Evolutionary conservation across 2,888 invertebrate genomes (phyloP).

Genomic region (Anthrax anthrax): DNA sequence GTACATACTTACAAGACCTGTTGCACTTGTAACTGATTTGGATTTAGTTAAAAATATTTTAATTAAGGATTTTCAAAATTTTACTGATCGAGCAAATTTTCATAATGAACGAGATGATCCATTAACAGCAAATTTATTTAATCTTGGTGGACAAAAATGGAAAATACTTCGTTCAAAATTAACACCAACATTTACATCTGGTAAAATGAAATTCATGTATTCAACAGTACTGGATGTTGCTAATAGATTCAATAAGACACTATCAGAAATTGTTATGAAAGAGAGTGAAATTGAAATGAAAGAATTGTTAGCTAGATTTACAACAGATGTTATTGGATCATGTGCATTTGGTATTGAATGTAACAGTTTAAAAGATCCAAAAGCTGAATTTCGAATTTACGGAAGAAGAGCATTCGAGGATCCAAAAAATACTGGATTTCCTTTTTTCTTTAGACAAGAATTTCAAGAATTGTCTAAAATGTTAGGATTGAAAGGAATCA

Average conservation of each 20-base stretch:
- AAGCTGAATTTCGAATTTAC: constrained; percentile 24
- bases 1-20: constrained; percentile 9
- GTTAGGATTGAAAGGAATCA: constrained; percentile 1
- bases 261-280: constrained; percentile 1
- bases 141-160: constrained; percentile 33
- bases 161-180: constrained; percentile 32
- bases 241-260: constrained; percentile 12
- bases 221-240: constrained; percentile 24
- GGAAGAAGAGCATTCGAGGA: constrained; percentile 15
- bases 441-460: constrained; percentile 12
- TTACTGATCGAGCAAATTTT: constrained; percentile 28
- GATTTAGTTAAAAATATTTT: constrained; percentile 20
- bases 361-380: constrained; percentile 30
- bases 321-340: constrained; percentile 37
- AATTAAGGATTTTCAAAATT: constrained; percentile 26
- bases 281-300: constrained; percentile 27
- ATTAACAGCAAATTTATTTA: constrained; percentile 24
- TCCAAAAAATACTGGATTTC: background rate
- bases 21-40: constrained; percentile 16
- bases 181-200: constrained; percentile 37
- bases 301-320: constrained; percentile 32
- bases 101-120: constrained; percentile 28
- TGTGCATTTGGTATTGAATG: constrained; percentile 36
- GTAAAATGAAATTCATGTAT: constrained; percentile 38
- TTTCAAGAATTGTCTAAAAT: constrained; percentile 1